Evolutionary conservation across 2,888 invertebrate genomes (phyloP).

Genomic region (Rotaria macrura): DNA sequence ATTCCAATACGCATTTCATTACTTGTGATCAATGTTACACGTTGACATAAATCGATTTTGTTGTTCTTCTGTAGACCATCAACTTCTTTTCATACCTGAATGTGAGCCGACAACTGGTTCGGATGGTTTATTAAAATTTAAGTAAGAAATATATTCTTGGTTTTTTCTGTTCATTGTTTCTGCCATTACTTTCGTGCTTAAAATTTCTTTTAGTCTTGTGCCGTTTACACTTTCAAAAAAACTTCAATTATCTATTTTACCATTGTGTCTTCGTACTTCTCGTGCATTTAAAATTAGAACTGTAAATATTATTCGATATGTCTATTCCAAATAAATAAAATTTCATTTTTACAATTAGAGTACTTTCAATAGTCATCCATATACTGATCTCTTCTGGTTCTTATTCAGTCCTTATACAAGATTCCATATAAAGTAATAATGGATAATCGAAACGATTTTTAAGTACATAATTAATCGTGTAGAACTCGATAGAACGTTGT

Average conservation of each 20-base stretch:
- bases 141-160: no score
- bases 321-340: no score
- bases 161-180: no score
- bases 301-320: neutral
- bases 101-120: neutral
- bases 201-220: neutral
- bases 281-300: conserved; percentile 1
- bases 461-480: no score
- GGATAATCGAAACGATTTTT: no score
- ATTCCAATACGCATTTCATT: no score
- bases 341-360: neutral
- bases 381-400: neutral
- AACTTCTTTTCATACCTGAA: neutral
- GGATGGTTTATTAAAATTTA: conserved; percentile 1
- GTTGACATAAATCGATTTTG: no score
- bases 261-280: neutral
- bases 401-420: neutral
- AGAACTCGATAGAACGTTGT: no score
- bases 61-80: neutral
- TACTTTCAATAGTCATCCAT: conserved; percentile 6
- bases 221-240: neutral
- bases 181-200: no score
- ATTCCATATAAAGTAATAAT: neutral
- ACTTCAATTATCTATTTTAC: neutral
- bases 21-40: no score